Conservation (phyloP, 1,140 invertebrate species). For the Cydia amplana region DNA sequence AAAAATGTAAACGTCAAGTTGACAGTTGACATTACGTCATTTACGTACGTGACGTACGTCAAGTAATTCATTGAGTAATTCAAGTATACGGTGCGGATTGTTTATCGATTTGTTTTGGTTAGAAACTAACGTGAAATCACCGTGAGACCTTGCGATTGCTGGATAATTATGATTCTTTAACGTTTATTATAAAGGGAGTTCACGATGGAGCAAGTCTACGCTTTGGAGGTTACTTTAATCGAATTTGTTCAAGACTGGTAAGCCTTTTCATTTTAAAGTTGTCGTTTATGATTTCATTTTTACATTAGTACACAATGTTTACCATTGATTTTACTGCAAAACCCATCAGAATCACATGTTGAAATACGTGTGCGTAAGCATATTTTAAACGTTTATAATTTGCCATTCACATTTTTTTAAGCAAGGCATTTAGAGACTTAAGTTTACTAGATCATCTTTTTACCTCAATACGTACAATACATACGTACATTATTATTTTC, state of each 20-base stretch:
- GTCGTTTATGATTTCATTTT: constrained; percentile 35
- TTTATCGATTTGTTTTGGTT: constrained; percentile 29
- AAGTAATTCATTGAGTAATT: not conserved
- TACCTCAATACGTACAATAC: too few species aligned
- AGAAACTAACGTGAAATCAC: constrained; percentile 11
- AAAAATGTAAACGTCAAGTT: not conserved
- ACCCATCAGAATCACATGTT: too few species aligned
- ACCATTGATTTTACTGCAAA: constrained; percentile 13
- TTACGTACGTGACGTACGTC: not conserved
- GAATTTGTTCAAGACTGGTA: constrained; percentile 62
- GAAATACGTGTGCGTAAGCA: too few species aligned
- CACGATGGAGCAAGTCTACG: constrained; percentile 64
- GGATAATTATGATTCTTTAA: not conserved
- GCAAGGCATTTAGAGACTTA: too few species aligned
- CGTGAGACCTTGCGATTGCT: not conserved
- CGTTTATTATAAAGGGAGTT: not conserved
- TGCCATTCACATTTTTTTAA: too few species aligned
- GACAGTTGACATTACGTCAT: not conserved
- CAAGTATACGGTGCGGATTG: not conserved
- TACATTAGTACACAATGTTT: not conserved
- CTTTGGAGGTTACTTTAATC: constrained; percentile 56
- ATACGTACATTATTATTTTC: too few species aligned
- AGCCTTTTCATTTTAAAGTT: constrained; percentile 18
- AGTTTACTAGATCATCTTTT: too few species aligned
- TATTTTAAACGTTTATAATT: too few species aligned